Evolutionary conservation across 2,797 vertebrate genomes (phyloP).

Genomic region (Saxicola maurus): DNA sequence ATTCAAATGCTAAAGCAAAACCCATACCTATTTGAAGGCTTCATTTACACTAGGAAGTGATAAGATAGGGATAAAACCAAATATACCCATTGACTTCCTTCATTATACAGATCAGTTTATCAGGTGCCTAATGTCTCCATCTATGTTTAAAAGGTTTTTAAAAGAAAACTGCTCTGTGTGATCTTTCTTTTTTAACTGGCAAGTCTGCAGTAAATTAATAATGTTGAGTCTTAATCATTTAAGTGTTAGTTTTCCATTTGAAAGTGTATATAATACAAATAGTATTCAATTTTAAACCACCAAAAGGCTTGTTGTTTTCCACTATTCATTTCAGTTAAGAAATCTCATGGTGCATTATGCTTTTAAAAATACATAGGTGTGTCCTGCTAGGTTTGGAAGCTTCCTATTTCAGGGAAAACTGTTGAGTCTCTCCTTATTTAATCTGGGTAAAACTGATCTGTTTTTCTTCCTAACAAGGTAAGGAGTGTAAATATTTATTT

Average conservation of each 20-base stretch:
- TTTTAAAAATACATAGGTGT: neutral
- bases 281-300: neutral
- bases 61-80: neutral
- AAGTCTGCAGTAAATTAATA: neutral
- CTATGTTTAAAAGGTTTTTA: neutral
- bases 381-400: neutral
- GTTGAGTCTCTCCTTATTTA: neutral
- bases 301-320: neutral
- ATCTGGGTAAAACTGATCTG: neutral
- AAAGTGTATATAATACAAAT: neutral
- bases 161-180: neutral
- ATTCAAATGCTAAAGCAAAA: neutral
- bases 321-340: neutral
- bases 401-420: neutral
- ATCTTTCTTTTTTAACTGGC: neutral
- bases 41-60: neutral
- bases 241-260: neutral
- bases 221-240: neutral
- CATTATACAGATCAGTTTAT: neutral
- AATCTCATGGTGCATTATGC: neutral
- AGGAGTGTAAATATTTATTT: neutral
- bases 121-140: neutral
- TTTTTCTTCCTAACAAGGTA: neutral
- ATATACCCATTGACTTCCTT: neutral
- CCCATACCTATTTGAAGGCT: neutral